Conservation (phyloP, 2,888 invertebrate genomes). For the Phengaris alcon region DNA sequence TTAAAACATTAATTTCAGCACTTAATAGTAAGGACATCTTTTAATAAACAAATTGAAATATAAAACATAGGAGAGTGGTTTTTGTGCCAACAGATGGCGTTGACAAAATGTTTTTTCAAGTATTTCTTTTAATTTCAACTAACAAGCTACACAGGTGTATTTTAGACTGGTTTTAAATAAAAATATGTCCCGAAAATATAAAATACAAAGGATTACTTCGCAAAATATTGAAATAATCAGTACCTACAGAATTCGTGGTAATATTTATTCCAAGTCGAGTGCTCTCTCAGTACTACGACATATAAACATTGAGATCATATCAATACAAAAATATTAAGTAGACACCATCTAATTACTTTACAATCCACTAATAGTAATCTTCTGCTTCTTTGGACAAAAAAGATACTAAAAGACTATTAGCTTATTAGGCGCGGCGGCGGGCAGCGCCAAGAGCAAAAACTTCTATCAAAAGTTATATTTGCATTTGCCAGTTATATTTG, state of each 20-base stretch:
- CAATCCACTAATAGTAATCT: not conserved
- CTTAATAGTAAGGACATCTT: not conserved
- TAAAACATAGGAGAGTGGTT: not conserved
- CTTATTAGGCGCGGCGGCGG: not conserved
- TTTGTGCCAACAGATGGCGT: no score
- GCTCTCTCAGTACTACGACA: constrained; percentile 11
- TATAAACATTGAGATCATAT: constrained; percentile 41
- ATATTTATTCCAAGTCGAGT: not conserved
- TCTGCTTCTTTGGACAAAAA: constrained; percentile 11
- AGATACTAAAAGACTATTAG: not conserved
- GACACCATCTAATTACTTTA: constrained; percentile 28
- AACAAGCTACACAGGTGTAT: no score
- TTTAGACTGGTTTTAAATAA: not conserved
- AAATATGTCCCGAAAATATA: not conserved
- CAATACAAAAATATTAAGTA: constrained; percentile 44
- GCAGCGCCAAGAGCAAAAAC: not conserved
- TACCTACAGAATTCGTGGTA: not conserved
- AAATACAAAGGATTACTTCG: not conserved
- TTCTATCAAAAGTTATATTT: constrained; percentile 13
- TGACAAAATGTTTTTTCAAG: no score
- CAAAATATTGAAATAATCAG: not conserved
- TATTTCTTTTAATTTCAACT: not conserved
- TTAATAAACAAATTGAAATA: not conserved
- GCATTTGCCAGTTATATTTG: not conserved
- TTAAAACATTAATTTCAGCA: not conserved